These are phyloP conservation scores for Prochilodus magdalenae DNA, from an alignment of 2,113 vertebrate genomes.

Conservation along the genomic window DNA sequence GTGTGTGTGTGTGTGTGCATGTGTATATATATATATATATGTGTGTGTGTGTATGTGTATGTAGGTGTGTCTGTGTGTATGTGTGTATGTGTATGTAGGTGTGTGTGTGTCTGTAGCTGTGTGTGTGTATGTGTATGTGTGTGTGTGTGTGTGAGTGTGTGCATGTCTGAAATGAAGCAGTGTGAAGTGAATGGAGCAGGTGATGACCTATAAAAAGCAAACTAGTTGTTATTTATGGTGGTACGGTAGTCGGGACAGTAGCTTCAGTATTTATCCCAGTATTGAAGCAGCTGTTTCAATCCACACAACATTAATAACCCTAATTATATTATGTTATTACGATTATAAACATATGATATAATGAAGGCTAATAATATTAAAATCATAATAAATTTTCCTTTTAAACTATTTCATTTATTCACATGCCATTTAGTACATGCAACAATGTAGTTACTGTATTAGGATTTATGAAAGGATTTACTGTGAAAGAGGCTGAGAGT, in stretches of 20 bases:
- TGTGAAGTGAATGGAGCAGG: conserved; percentile 1
- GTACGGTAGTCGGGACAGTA: background rate
- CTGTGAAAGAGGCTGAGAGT: too few species aligned
- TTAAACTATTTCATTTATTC: background rate
- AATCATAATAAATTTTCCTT: background rate
- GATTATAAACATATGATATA: background rate
- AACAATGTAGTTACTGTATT: too few species aligned
- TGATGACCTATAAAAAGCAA: background rate
- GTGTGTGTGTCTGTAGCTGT: too few species aligned
- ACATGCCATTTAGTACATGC: too few species aligned
- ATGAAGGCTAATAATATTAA: background rate
- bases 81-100: background rate
- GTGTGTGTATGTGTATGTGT: too few species aligned
- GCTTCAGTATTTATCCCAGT: background rate
- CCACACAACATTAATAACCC: background rate
- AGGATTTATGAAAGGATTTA: too few species aligned
- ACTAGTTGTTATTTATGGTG: background rate
- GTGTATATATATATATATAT: too few species aligned
- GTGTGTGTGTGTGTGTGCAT: background rate
- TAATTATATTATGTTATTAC: background rate
- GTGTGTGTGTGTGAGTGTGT: too few species aligned
- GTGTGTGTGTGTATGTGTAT: too few species aligned
- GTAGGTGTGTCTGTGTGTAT: too few species aligned
- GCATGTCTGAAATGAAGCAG: background rate
- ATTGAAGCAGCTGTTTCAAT: background rate